Evolutionary conservation across 2,888 invertebrate genomes (phyloP), one percentile per base, ranked within the genome.

Genomic region (Pheosia gnoma): DNA sequence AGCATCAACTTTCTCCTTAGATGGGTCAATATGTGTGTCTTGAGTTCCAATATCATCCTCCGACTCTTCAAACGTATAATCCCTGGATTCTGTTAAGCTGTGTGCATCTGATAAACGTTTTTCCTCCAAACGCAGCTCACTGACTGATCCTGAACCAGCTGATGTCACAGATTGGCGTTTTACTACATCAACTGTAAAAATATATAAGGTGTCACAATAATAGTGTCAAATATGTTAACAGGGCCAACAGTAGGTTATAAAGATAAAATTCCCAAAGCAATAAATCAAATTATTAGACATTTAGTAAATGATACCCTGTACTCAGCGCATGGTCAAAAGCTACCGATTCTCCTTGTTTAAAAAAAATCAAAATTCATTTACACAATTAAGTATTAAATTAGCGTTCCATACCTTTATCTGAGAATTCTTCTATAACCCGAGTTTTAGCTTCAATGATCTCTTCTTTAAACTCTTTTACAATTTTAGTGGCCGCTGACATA

Each of bases 1-100:
- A 9, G 72, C 67, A 66, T 89, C 90, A 36, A 77, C 53, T 70
- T 82, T 89, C 10, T 88, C 90, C 67, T 84, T 90, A 10, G 85
- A 83, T 39, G 74, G 65, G 68, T 91, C 91, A 45, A 90, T 83
- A 66, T 93, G 90, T 8, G 91, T 89, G 43, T 89, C 92, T 70
- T 90, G 91, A 25, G 91, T 91, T 52, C 85, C 89, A 62, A 94
- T 91, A 63, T 94, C 94, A 64, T 94, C 94, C 81, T 94, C 94
- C 0, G 94, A 94, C 71, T 94, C 94, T 72, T 94, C 94, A 71
- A 94, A 94, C 0, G 94, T 94, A 61, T 94, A 94, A 71, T 94
- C 94, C 67, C 89, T 86, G 0, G 94, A 94, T 70, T 94, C 94
- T 52, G 94, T 94, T 2, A 94, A 74, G 65, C 94, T 94, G 41